Evolutionary conservation across 2,888 invertebrate genomes (phyloP), one percentile per base, ranked within the genome.

Genomic region (Oscheius onirici): DNA sequence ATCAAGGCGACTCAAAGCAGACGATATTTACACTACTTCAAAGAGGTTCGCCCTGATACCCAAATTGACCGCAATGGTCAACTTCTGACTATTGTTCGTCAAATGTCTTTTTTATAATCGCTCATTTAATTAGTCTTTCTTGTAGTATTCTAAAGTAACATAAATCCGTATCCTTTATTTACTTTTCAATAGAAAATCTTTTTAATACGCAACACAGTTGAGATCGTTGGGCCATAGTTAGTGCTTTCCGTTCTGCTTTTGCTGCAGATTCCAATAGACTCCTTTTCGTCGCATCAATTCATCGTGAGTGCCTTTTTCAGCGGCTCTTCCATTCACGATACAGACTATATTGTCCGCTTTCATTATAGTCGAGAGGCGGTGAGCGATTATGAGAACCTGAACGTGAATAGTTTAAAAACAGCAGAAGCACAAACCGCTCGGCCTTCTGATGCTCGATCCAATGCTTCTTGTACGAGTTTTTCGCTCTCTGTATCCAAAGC

Each of bases 241-340:
- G 15, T 26, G 26, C 28, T 55, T 55, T 22, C 49, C 63, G 10
- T 17, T 49, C 17, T 86, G 86, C 58, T 85, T 85, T 40, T 80
- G 75, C 3, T 80, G 80, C 22, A 92, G 88, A 52, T 90, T 89
- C 77, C 92, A 92, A 86, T 93, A 93, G 1, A 92, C 90, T 49
- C 93, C 93, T 69, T 91, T 91, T 11, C 89, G 88, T 26, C 90
- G 89, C 71, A 93, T 88, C 1, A 94, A 90, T 80, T 93, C 91
- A 0, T 89, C 83, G 87, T 93, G 93, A 0, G 91, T 92, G 70
- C 93, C 88, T 93, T 93, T 2, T 90, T 91, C 60, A 92, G 91
- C 70, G 88, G 89, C 76, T 15, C 84, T 22, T 49, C 85, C 85
- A 26, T 81, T 67, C n/a, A 77, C 79, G 28, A 84, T 77, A 3